A percentile compares a stretch with the other conserved stretches of the same genome.
These are phyloP conservation scores for Odobenus rosmarus DNA, from an alignment of 2,113 vertebrate genomes.

Conservation along the genomic window DNA sequence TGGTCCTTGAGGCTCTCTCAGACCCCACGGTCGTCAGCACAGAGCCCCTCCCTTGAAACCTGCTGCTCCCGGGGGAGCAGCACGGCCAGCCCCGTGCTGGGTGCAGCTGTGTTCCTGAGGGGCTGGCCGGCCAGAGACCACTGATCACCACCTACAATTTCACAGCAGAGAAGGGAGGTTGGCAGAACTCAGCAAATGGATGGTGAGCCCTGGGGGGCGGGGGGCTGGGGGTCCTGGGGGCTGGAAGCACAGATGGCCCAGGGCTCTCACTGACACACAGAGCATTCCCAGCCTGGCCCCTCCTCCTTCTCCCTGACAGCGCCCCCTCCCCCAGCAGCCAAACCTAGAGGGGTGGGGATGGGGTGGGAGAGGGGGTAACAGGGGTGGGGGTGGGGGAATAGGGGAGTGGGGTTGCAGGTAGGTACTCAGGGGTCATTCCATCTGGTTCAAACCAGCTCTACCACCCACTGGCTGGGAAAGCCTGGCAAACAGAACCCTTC, in stretches of 20 bases:
- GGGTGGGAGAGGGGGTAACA: accelerated
- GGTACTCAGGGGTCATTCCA: not conserved
- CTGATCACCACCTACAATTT: accelerated
- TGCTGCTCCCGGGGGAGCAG: not conserved
- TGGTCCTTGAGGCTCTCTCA: not conserved
- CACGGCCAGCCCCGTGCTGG: not conserved
- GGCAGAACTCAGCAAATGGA: accelerated
- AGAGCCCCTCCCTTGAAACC: not conserved
- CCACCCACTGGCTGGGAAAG: too few relatives aligned
- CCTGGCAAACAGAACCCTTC: accelerated
- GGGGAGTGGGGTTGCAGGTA: not conserved
- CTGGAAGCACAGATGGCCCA: not conserved
- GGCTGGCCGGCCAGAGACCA: accelerated
- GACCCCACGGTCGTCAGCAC: accelerated
- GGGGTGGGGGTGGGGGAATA: not conserved
- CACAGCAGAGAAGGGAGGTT: too few relatives aligned
- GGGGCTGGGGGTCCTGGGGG: not conserved
- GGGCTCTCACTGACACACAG: accelerated
- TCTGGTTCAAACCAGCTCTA: not conserved
- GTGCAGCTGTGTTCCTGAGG: accelerated
- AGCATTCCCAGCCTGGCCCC: too few relatives aligned
- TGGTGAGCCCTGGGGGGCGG: accelerated
- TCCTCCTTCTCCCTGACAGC: accelerated
- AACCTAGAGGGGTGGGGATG: accelerated
- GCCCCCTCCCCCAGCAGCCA: not conserved